Percentiles rank a stretch among this genome's conserved stretches.
Evolutionary conservation across 2,888 invertebrate genomes (phyloP).

Genomic region (Patella ulyssiponensis): DNA sequence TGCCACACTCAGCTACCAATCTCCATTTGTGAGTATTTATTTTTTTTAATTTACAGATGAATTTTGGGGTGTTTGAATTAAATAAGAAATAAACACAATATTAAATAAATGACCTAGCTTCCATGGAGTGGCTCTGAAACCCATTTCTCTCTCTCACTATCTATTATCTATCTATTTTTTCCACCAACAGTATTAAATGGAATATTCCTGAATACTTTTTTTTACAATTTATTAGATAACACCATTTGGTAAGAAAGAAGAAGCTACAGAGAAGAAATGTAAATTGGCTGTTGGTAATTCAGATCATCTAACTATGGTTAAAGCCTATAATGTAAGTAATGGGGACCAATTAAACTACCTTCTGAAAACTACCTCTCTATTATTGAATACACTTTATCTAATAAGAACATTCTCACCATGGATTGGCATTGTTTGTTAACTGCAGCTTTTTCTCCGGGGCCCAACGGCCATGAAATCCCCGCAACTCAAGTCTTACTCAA

Average conservation of each 20-base stretch:
- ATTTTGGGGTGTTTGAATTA: not conserved
- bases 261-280: constrained; percentile 70
- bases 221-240: constrained; percentile 51
- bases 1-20: constrained; percentile 83
- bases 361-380: no score
- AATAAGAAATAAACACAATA: no score
- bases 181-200: not conserved
- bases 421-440: no score
- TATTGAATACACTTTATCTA: no score
- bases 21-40: constrained; percentile 65
- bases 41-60: not conserved
- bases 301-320: constrained; percentile 75
- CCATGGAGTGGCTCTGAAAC: not conserved
- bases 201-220: not conserved
- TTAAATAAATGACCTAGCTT: not conserved
- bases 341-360: no score
- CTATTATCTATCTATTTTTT: not conserved
- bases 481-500: no score
- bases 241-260: constrained; percentile 67
- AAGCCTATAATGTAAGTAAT: constrained; percentile 74
- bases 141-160: not conserved
- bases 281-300: constrained; percentile 66
- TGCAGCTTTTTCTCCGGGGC: no score
- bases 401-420: no score
- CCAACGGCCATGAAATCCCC: no score